Evolutionary conservation across 2,797 vertebrate genomes (phyloP), one percentile per base, ranked within the genome.

Genomic region (Gouania willdenowi): DNA sequence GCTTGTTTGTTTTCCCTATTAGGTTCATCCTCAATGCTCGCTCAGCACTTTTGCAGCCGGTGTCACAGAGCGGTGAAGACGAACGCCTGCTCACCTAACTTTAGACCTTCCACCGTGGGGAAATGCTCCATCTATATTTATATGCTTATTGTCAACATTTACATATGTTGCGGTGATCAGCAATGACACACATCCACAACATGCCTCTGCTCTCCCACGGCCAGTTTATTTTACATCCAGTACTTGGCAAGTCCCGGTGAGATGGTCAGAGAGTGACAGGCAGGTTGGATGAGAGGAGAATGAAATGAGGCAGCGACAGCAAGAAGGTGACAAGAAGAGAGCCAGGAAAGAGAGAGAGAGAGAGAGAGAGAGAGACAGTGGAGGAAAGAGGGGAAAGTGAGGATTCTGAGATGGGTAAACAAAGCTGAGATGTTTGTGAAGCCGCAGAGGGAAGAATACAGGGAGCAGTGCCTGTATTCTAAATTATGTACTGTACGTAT

Each of bases 151-250:
- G 45, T 62, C 65, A n/a, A n/a, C n/a, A 45, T 80, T 64, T 68
- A 58, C 72, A 77, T 75, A 40, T 29, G 76, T 79, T 68, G 73
- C 27, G 37, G 48, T 53, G 48, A 74, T 59, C 27, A 18, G 51
- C 26, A 41, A 14, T 22, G 66, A 56, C 64, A 36, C 5, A 4
- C 14, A 29, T 44, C 25, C 28, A 6, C 6, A 42, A 48, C 20
- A 6, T 5, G 43, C 50, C 39, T 53, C 53, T 34, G 33, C 41
- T 4, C 41, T 61, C 52, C 33, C 58, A 18, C 26, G 5, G 58
- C 2, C 25, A 60, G 45, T 5, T 57, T 57, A 26, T 61, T 67
- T 60, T 65, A 54, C 34, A 30, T 50, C 38, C 46, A 8, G 21
- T 1, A 10, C 43, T 49, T 1, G 11, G 39, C 41, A 12, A 13